A percentile compares a stretch with the other conserved stretches of the same genome.
These are phyloP conservation scores for Tragelaphus oryx DNA, from an alignment of 2,797 vertebrate genomes.

Conservation along the genomic window DNA sequence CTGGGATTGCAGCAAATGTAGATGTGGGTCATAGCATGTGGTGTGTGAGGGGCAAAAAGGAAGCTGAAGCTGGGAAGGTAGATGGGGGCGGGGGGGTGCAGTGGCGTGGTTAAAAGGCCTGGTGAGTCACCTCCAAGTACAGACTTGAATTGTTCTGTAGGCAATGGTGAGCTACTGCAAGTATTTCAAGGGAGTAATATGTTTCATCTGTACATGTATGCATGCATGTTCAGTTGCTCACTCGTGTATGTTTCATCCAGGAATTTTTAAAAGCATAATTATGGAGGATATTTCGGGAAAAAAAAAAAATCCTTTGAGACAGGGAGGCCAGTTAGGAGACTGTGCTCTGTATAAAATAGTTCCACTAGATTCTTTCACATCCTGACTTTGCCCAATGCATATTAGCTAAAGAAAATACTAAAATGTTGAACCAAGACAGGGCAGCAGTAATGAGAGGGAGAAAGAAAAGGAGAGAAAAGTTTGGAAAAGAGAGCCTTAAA, in stretches of 20 bases:
- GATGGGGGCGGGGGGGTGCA: too few species aligned
- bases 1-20: neutral
- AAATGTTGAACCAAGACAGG: neutral
- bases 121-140: neutral
- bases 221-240: neutral
- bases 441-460: neutral
- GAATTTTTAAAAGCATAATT: neutral
- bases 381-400: neutral
- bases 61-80: neutral
- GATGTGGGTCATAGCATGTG: neutral
- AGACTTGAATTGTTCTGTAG: neutral
- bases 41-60: neutral
- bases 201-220: neutral
- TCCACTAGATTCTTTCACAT: neutral
- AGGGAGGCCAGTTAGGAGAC: neutral
- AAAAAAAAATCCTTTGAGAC: neutral
- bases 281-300: neutral
- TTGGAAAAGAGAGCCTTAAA: neutral
- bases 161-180: neutral
- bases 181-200: neutral
- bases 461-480: neutral
- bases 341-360: neutral
- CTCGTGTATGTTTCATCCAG: neutral
- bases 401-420: neutral
- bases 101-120: neutral